Evolutionary conservation across 2,113 vertebrate genomes (phyloP).

Genomic region (Bungarus multicinctus): DNA sequence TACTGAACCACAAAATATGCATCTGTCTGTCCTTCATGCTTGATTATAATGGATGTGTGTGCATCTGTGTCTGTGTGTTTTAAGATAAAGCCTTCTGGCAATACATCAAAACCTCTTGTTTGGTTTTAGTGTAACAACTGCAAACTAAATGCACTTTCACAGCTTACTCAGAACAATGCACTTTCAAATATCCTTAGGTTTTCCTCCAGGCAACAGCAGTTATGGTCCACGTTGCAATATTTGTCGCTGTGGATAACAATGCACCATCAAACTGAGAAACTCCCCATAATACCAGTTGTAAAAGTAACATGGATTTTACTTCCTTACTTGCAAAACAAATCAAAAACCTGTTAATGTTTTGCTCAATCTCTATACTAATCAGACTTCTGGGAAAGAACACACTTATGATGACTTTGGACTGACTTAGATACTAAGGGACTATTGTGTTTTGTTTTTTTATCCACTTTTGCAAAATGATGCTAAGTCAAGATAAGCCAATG

Average conservation of each 20-base stretch:
- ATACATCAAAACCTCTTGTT: slow-evolving; percentile 54
- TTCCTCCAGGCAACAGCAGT: slow-evolving; percentile 62
- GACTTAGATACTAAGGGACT: slow-evolving; percentile 12
- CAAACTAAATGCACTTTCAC: slow-evolving; percentile 47
- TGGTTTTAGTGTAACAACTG: slow-evolving; percentile 58
- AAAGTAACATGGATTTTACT: slow-evolving; percentile 42
- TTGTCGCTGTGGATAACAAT: slow-evolving; percentile 56
- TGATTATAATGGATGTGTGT: slow-evolving; percentile 52
- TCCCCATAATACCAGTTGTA: slow-evolving; percentile 59
- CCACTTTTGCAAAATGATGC: slow-evolving; percentile 22
- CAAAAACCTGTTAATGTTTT: slow-evolving; percentile 6
- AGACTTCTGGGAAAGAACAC: slow-evolving; percentile 47
- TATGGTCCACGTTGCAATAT: slow-evolving; percentile 52
- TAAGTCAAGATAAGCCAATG: slow-evolving; percentile 15
- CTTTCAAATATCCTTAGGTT: slow-evolving; percentile 67
- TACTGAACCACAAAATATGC: slow-evolving; percentile 53
- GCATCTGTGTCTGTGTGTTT: slow-evolving; percentile 8
- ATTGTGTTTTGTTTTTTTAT: slow-evolving; percentile 31
- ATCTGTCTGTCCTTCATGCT: slow-evolving; percentile 46
- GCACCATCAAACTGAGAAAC: slow-evolving; percentile 53
- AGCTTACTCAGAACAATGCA: slow-evolving; percentile 39
- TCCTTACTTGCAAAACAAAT: slow-evolving; percentile 1
- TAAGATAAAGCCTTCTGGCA: slow-evolving; percentile 65
- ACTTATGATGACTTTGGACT: slow-evolving; percentile 52
- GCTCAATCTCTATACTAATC: slow-evolving; percentile 34